Conservation (phyloP, 2,888 invertebrate genomes). For the Lasius fuliginosus region DNA sequence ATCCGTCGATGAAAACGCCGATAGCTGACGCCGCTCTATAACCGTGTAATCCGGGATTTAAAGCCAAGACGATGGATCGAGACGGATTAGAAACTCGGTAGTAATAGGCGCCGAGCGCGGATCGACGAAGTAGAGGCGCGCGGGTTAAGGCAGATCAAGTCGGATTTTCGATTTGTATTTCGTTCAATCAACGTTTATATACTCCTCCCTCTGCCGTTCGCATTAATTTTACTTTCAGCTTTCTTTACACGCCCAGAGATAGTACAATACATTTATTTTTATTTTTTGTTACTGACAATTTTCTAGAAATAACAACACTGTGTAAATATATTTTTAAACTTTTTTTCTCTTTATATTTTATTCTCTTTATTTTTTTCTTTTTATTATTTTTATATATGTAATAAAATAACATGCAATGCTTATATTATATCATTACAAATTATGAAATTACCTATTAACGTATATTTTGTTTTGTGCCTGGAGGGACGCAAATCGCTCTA, state of each 20-base stretch:
- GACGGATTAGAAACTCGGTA: slow-evolving; percentile 52
- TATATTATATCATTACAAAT: neutral
- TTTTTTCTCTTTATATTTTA: neutral
- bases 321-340: neutral
- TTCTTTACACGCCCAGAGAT: neutral
- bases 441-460: slow-evolving; percentile 30
- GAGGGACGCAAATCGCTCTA: neutral
- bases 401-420: neutral
- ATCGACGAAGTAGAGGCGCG: slow-evolving; percentile 33
- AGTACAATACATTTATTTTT: neutral
- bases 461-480: slow-evolving; percentile 1
- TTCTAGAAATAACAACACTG: neutral
- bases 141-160: slow-evolving; percentile 42
- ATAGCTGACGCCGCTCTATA: slow-evolving; percentile 40
- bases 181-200: slow-evolving; percentile 40
- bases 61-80: slow-evolving; percentile 54
- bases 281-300: neutral
- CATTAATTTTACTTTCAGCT: slow-evolving; percentile 24
- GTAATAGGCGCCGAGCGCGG: slow-evolving; percentile 47
- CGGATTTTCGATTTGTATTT: slow-evolving; percentile 52
- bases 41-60: slow-evolving; percentile 52
- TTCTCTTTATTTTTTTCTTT: neutral
- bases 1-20: slow-evolving; percentile 41
- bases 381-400: neutral
- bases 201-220: neutral